Percentiles rank a stretch among this genome's conserved stretches.
These are phyloP conservation scores for Heliconius sara DNA, from an alignment of 2,888 invertebrate species.

Conservation along the genomic window DNA sequence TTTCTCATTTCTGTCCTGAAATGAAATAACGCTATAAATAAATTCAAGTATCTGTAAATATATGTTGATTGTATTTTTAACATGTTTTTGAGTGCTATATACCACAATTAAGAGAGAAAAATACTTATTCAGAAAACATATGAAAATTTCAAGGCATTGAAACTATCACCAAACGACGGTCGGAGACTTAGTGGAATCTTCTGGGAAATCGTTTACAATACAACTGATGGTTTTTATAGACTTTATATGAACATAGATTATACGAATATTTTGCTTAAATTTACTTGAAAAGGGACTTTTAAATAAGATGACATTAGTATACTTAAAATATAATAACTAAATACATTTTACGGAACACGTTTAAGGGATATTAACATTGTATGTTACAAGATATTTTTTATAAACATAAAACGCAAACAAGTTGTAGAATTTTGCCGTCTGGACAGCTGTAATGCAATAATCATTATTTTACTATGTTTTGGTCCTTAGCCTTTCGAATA, in stretches of 20 bases:
- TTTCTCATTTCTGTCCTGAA: slow-evolving; percentile 97
- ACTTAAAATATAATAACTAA: background rate
- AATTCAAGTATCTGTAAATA: slow-evolving; percentile 39
- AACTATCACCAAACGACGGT: background rate
- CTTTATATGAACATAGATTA: background rate
- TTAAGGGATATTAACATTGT: background rate
- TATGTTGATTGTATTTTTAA: no score
- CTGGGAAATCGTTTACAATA: background rate
- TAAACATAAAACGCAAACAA: background rate
- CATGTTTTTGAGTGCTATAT: background rate
- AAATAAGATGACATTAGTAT: background rate
- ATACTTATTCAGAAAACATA: background rate
- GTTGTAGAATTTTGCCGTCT: background rate
- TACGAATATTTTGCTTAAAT: background rate
- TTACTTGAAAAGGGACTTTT: no score
- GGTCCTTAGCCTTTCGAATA: background rate
- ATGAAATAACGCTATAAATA: slow-evolving; percentile 54
- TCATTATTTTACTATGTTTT: background rate
- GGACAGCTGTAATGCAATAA: background rate
- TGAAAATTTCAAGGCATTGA: background rate
- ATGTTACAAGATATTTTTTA: background rate
- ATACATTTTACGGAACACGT: background rate
- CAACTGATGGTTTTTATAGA: background rate
- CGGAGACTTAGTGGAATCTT: background rate
- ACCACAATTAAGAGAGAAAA: background rate